A percentile compares a stretch with the other conserved stretches of the same genome.
Evolutionary conservation across 2,113 vertebrate genomes (phyloP).

Genomic region (Leucosticte australis): DNA sequence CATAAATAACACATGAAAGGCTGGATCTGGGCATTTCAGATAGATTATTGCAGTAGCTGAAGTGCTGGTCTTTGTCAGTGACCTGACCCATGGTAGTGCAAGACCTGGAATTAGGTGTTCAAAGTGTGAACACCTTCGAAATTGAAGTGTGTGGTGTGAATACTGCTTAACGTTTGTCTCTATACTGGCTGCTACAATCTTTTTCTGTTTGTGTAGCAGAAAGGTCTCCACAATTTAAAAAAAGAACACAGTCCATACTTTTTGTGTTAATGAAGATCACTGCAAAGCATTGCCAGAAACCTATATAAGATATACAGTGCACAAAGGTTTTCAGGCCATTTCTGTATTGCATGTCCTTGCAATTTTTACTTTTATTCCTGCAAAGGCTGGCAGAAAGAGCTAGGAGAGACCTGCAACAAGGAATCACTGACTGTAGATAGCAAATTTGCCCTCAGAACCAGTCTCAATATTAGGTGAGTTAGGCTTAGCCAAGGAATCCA

Average conservation of each 20-base stretch:
- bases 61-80: not conserved
- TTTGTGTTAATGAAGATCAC: not conserved
- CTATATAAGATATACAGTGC: not conserved
- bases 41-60: not conserved
- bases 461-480: not conserved
- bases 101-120: not conserved
- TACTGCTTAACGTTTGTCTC: not conserved
- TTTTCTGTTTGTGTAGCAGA: not conserved
- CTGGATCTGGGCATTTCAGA: slow-evolving; percentile 8
- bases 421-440: not conserved
- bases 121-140: not conserved
- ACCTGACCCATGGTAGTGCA: not conserved
- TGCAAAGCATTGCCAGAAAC: not conserved
- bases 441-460: not conserved
- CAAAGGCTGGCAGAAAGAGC: not conserved
- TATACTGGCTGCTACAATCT: not conserved
- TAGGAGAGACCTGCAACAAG: not conserved
- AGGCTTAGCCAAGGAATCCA: not conserved
- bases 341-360: not conserved
- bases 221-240: not conserved
- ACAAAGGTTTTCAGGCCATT: not conserved
- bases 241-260: not conserved
- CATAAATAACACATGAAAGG: slow-evolving; percentile 29
- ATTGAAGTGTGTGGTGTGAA: not conserved
- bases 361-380: not conserved